These are phyloP conservation scores for Cinclus mexicanus DNA, from an alignment of 2,113 vertebrate genomes.

Conservation along the genomic window DNA sequence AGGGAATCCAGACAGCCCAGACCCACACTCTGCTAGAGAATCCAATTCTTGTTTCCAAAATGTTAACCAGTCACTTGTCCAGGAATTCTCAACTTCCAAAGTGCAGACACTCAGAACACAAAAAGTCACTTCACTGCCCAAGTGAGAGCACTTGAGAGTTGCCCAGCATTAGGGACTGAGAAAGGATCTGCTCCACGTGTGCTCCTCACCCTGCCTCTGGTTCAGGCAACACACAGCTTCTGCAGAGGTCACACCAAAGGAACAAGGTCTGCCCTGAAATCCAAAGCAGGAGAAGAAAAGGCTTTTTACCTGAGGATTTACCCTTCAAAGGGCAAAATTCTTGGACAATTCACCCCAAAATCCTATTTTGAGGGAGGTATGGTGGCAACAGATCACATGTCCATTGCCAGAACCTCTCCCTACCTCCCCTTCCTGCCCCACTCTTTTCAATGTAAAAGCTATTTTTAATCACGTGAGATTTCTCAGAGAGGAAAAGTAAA, in stretches of 20 bases:
- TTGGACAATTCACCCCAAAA: background rate
- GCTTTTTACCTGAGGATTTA: background rate
- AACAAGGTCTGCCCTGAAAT: background rate
- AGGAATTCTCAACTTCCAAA: background rate
- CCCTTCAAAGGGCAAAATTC: background rate
- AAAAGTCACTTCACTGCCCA: background rate
- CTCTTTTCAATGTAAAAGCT: background rate
- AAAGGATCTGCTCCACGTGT: background rate
- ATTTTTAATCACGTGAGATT: background rate
- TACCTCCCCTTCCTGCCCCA: background rate
- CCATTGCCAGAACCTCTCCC: background rate
- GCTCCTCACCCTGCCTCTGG: background rate
- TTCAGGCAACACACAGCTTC: accelerated
- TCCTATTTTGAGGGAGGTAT: background rate
- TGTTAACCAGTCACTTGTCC: background rate
- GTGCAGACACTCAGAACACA: background rate
- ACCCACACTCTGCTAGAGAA: background rate
- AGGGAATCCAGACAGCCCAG: background rate
- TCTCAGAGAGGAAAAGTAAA: background rate
- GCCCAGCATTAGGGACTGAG: background rate
- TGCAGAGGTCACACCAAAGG: background rate
- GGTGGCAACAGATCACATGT: background rate
- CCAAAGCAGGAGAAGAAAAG: background rate
- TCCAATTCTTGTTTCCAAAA: background rate
- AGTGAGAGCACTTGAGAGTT: background rate